Conservation (phyloP, 2,888 invertebrate species). For the Phrixothrix hirtus region DNA sequence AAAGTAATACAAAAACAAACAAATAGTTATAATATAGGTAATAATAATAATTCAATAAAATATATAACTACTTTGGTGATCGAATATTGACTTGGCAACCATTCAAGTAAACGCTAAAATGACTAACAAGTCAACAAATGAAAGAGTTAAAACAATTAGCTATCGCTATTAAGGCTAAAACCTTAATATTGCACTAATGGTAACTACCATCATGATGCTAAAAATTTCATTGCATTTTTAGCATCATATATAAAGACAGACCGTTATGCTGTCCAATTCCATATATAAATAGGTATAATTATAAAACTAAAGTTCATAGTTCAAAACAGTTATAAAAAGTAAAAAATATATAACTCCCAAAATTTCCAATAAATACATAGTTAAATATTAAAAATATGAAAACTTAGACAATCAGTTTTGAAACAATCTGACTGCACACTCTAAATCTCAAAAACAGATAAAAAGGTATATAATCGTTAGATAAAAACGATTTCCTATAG, state of each 20-base stretch:
- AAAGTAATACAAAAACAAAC: slow-evolving; percentile 57
- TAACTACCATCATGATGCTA: slow-evolving; percentile 48
- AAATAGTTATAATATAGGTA: slow-evolving; percentile 42
- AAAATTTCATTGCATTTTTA: slow-evolving; percentile 10
- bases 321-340: slow-evolving; percentile 56
- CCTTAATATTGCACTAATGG: slow-evolving; percentile 57
- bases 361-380: slow-evolving; percentile 55
- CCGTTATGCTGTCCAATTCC: slow-evolving; percentile 37
- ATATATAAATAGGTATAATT: slow-evolving; percentile 44
- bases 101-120: slow-evolving; percentile 35
- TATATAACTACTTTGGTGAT: slow-evolving; percentile 54
- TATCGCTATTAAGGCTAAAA: slow-evolving; percentile 53
- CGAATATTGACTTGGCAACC: slow-evolving; percentile 23
- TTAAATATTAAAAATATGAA: slow-evolving; percentile 53
- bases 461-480: slow-evolving; percentile 51
- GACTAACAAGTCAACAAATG: slow-evolving; percentile 52
- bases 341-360: slow-evolving; percentile 56
- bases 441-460: slow-evolving; percentile 50
- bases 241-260: slow-evolving; percentile 24
- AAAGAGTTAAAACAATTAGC: slow-evolving; percentile 55
- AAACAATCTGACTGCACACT: slow-evolving; percentile 49
- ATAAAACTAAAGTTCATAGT: slow-evolving; percentile 48
- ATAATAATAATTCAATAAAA: slow-evolving; percentile 45
- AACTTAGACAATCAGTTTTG: slow-evolving; percentile 48
- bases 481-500: slow-evolving; percentile 55